These are phyloP conservation scores for Hetaerina americana DNA, from an alignment of 1,140 invertebrate species.

Conservation along the genomic window DNA sequence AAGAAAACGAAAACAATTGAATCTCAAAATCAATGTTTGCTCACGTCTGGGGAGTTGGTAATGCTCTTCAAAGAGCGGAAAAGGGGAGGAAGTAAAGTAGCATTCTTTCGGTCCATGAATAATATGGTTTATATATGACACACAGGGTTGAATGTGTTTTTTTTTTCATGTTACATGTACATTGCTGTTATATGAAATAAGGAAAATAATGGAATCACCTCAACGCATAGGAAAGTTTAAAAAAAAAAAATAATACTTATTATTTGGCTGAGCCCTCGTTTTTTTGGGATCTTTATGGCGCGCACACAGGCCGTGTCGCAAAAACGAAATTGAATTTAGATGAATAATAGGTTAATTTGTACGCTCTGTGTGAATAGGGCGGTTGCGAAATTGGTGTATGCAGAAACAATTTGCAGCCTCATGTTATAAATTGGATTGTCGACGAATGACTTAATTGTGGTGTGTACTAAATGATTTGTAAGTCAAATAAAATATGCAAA, in stretches of 20 bases:
- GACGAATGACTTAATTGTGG: background rate
- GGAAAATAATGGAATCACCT: background rate
- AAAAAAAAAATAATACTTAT: background rate
- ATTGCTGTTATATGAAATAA: constrained; percentile 1
- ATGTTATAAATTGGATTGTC: background rate
- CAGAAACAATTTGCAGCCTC: background rate
- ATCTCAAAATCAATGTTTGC: background rate
- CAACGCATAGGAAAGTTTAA: background rate
- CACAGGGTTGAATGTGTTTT: background rate
- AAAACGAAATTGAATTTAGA: background rate
- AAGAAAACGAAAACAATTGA: background rate
- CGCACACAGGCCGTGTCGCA: background rate
- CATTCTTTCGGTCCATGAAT: background rate
- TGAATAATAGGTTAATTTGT: background rate
- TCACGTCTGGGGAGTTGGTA: background rate
- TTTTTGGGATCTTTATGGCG: background rate
- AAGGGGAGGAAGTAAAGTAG: background rate
- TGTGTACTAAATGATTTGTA: background rate
- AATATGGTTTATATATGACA: background rate
- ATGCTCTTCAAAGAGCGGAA: background rate
- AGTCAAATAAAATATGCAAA: background rate
- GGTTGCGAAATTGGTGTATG: background rate
- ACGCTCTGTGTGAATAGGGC: background rate
- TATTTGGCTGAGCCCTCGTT: background rate
- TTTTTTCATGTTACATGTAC: background rate